phyloP scores from a whole-genome alignment of 1,140 invertebrate species.

The Riptortus pedestris region DNA sequence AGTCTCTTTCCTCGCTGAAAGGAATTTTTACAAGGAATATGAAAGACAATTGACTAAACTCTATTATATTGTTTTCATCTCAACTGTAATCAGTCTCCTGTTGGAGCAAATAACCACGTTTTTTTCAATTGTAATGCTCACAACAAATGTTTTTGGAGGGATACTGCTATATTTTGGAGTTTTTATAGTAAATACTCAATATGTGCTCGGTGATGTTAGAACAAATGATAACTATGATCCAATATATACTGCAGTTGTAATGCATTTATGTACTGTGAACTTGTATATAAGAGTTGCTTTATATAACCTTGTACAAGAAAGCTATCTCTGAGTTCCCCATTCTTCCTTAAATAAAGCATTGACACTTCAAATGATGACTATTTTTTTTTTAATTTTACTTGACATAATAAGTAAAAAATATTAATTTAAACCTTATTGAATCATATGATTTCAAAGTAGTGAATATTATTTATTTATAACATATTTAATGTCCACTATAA shows the following conservation, averaged over 20 bases:
- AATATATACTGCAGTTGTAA: neutral
- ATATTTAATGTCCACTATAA: neutral
- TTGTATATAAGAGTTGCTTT: conserved; percentile 6
- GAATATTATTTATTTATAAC: neutral
- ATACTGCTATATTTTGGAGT: conserved; percentile 4
- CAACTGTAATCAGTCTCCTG: neutral
- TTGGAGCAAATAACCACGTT: neutral
- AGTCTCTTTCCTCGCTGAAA: neutral
- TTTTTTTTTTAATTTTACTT: neutral
- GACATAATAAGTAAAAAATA: neutral
- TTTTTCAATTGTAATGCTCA: neutral
- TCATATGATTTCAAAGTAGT: neutral
- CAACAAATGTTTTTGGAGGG: neutral
- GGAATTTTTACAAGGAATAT: neutral
- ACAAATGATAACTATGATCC: conserved; percentile 3
- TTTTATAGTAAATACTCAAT: conserved; percentile 7
- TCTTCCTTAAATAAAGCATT: too few relatives aligned
- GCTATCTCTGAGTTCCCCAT: too few relatives aligned
- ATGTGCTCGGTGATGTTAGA: neutral
- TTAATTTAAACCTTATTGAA: neutral
- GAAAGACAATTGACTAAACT: neutral
- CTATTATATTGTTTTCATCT: neutral
- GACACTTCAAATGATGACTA: neutral
- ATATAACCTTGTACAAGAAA: neutral
- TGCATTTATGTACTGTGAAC: neutral